These are phyloP conservation scores for Rhinogobio ventralis DNA, from an alignment of 2,797 vertebrate genomes.

Conservation along the genomic window DNA sequence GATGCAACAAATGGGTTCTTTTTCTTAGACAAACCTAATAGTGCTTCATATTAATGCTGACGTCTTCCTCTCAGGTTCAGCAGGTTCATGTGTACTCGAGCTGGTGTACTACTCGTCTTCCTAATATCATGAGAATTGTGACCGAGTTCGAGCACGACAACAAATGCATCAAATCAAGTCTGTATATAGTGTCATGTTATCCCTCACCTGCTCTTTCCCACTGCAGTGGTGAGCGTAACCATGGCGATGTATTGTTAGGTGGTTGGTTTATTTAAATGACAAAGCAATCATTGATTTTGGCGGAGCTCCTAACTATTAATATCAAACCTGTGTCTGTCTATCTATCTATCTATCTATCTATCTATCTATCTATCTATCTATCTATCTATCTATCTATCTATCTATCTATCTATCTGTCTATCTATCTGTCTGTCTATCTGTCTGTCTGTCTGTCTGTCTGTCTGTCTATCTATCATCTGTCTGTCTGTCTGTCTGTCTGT, in stretches of 20 bases:
- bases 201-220: constrained; percentile 5
- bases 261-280: neutral
- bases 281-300: neutral
- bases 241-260: constrained; percentile 13
- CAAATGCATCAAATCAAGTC: constrained; percentile 21
- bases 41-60: constrained; percentile 17
- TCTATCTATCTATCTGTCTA: neutral
- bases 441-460: neutral
- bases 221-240: neutral
- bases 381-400: neutral
- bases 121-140: neutral
- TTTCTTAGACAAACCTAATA: neutral
- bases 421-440: neutral
- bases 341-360: neutral
- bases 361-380: neutral
- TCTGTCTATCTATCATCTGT: neutral
- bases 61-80: neutral
- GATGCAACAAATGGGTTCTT: neutral
- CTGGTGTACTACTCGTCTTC: neutral
- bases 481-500: too few relatives aligned
- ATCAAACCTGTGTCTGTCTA: neutral
- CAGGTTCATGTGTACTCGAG: neutral
- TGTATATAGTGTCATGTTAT: constrained; percentile 15
- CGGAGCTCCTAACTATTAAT: too few relatives aligned
- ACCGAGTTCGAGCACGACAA: neutral